phyloP scores from a whole-genome alignment of 2,888 invertebrate genomes.

The Lepidocyrtinus sp. region DNA sequence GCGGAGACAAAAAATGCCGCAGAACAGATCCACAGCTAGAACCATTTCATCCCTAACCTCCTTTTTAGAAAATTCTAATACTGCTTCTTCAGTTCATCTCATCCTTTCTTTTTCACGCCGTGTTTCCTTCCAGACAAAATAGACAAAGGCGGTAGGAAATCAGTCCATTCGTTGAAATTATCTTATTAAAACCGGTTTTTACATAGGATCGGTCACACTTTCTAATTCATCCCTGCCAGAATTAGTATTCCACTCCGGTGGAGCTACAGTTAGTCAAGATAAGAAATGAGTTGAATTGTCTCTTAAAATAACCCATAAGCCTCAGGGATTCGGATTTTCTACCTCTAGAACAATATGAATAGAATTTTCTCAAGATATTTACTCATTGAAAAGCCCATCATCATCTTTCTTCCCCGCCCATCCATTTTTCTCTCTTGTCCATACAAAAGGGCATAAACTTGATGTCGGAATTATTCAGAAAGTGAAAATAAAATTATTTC shows the following conservation, averaged over 20 bases:
- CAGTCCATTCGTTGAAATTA: constrained; percentile 33
- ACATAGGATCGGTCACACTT: constrained; percentile 8
- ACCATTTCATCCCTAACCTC: constrained; percentile 19
- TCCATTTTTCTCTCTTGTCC: not conserved
- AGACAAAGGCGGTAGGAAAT: constrained; percentile 6
- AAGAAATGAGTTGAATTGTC: no score
- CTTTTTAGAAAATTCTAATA: constrained; percentile 21
- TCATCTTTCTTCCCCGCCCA: not conserved
- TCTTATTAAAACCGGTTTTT: constrained; percentile 41
- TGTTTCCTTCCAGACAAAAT: not conserved
- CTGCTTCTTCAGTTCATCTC: not conserved
- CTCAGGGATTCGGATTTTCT: not conserved
- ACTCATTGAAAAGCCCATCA: not conserved
- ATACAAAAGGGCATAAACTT: not conserved
- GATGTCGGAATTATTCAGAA: not conserved
- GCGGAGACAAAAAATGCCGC: constrained; percentile 44
- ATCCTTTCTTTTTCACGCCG: not conserved
- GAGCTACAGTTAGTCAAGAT: no score
- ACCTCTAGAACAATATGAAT: not conserved
- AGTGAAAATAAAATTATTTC: not conserved
- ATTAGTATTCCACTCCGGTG: constrained; percentile 29
- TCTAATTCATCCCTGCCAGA: constrained; percentile 9
- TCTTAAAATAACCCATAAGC: not conserved
- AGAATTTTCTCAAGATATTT: not conserved
- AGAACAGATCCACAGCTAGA: constrained; percentile 24